Percentiles rank a stretch among this genome's conserved stretches.
Evolutionary conservation across 2,113 vertebrate genomes (phyloP).

Genomic region (Rhipidura dahli): DNA sequence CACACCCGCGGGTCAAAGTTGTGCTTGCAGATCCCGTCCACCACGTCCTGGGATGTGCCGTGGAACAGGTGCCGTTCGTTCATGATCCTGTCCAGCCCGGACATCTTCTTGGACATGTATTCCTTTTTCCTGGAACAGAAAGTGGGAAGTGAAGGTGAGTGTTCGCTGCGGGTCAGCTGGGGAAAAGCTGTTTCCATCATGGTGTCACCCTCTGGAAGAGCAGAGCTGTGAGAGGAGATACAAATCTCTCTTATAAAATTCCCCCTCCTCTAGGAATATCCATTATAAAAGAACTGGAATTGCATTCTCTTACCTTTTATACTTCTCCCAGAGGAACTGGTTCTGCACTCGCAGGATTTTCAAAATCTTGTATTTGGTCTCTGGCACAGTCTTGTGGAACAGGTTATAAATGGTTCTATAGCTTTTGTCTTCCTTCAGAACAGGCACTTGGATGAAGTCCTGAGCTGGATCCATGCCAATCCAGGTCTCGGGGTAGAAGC

Average conservation of each 20-base stretch:
- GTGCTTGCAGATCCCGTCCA: conserved; percentile 98
- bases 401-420: conserved; percentile 97
- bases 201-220: not conserved
- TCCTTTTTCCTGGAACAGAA: conserved; percentile 91
- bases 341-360: conserved; percentile 97
- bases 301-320: conserved; percentile 86
- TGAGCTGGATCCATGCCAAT: conserved; percentile 89
- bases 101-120: conserved; percentile 93
- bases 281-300: not conserved
- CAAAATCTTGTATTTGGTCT: conserved; percentile 94
- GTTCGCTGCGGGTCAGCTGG: not conserved
- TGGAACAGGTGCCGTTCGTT: conserved; percentile 97
- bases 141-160: not conserved
- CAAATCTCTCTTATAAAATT: not conserved
- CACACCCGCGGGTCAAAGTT: conserved; percentile 98
- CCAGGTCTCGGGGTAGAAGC: conserved; percentile 96
- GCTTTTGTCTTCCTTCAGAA: conserved; percentile 93
- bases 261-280: not conserved
- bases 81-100: conserved; percentile 87
- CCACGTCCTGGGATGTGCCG: conserved; percentile 94
- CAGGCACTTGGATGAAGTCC: conserved; percentile 97
- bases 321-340: conserved; percentile 99
- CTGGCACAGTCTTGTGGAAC: conserved; percentile 98
- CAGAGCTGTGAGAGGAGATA: not conserved
- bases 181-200: not conserved